phyloP scores from a whole-genome alignment of 2,797 vertebrate genomes.

The Pteropus rufus region DNA sequence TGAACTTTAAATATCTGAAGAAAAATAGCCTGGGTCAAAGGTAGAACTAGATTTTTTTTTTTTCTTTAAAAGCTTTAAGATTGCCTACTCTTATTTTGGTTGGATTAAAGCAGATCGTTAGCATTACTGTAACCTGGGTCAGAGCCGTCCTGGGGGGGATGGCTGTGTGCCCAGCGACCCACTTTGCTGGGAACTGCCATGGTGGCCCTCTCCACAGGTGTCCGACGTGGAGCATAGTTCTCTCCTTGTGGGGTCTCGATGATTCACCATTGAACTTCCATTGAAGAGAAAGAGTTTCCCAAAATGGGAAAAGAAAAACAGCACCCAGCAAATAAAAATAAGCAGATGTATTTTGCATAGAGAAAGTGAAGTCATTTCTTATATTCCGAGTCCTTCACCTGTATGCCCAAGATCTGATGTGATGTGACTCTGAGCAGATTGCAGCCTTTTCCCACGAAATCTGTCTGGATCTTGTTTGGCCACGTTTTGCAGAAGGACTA shows the following conservation, averaged over 20 bases:
- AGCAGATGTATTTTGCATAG: not conserved
- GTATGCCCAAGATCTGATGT: not conserved
- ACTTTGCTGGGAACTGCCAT: not conserved
- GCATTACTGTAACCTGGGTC: constrained; percentile 38
- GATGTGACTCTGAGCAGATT: not conserved
- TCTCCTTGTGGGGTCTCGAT: constrained; percentile 63
- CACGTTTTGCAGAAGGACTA: not conserved
- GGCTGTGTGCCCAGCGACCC: constrained; percentile 48
- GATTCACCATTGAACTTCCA: constrained; percentile 45
- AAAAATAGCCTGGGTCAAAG: constrained; percentile 66
- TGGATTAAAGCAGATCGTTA: constrained; percentile 67
- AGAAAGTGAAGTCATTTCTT: not conserved
- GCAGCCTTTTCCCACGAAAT: not conserved
- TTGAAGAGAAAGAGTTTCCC: constrained; percentile 12
- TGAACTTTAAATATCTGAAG: constrained; percentile 59
- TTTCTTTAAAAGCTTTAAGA: constrained; percentile 32
- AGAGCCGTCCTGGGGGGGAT: not conserved
- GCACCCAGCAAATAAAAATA: not conserved
- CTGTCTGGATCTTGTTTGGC: not conserved
- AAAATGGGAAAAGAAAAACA: not conserved
- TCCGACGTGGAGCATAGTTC: not conserved
- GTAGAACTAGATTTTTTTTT: constrained; percentile 22
- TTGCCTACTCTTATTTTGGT: constrained; percentile 63
- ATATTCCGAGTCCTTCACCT: not conserved
- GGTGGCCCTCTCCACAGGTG: constrained; percentile 67